These are phyloP conservation scores for Enteromius thamalakanensis DNA, from an alignment of 2,797 vertebrate species.

Conservation along the genomic window DNA sequence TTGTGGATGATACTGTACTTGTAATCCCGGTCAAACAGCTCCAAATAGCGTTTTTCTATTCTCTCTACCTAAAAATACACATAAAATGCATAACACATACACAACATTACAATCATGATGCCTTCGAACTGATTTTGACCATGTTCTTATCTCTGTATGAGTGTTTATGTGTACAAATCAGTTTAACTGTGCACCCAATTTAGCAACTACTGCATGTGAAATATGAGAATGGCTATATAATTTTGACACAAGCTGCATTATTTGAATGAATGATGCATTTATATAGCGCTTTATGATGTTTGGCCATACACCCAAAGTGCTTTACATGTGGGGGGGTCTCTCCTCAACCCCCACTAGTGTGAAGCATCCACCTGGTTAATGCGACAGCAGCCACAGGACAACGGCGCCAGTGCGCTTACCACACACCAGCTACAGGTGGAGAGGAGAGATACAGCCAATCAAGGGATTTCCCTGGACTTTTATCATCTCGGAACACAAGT, in stretches of 20 bases:
- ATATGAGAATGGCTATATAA: neutral
- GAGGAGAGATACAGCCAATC: too few species aligned
- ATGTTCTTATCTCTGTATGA: neutral
- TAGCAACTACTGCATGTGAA: neutral
- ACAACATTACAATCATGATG: neutral
- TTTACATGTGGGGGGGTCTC: too few species aligned
- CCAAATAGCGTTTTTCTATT: conserved; percentile 92
- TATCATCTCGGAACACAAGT: neutral
- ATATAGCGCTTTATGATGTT: too few species aligned
- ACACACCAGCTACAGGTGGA: too few species aligned
- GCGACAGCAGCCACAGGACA: too few species aligned
- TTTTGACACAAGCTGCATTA: neutral
- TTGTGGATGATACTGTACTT: conserved; percentile 93
- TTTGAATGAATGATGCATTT: neutral
- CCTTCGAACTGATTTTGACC: neutral
- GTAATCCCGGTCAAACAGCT: conserved; percentile 93
- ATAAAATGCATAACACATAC: neutral
- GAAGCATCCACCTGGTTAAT: too few species aligned
- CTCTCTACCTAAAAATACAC: conserved; percentile 81
- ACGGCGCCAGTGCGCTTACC: too few species aligned
- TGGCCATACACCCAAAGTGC: too few species aligned
- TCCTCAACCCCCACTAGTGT: too few species aligned
- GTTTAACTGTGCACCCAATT: neutral
- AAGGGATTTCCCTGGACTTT: neutral
- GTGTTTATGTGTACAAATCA: neutral